Percentiles rank a stretch among this genome's conserved stretches.
Evolutionary conservation across 2,113 vertebrate genomes (phyloP).

Genomic region (Pao palembangensis): DNA sequence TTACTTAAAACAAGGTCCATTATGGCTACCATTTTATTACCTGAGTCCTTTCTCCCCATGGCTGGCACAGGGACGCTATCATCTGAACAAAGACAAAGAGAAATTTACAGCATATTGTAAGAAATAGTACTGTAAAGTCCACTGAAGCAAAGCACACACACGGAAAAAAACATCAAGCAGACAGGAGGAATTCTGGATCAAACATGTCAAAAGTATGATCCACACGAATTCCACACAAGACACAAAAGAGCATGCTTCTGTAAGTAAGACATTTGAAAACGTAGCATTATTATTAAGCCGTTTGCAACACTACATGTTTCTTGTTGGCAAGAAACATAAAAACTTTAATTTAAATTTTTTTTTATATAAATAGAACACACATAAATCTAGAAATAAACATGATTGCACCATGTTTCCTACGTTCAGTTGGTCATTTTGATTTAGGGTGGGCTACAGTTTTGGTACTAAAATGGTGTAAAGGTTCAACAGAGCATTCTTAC

Average conservation of each 20-base stretch:
- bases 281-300: neutral
- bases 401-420: slow-evolving; percentile 45
- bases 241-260: slow-evolving; percentile 24
- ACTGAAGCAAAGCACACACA: slow-evolving; percentile 58
- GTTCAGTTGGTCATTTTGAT: slow-evolving; percentile 22
- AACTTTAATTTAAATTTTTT: slow-evolving; percentile 5
- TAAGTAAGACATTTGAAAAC: neutral
- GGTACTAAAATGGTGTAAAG: slow-evolving; percentile 33
- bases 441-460: slow-evolving; percentile 30
- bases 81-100: slow-evolving; percentile 90
- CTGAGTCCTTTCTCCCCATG: slow-evolving; percentile 94
- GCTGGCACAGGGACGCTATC: slow-evolving; percentile 82
- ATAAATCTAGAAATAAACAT: slow-evolving; percentile 46
- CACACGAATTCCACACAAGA: slow-evolving; percentile 30
- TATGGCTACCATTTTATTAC: slow-evolving; percentile 70
- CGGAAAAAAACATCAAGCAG: slow-evolving; percentile 48
- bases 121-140: slow-evolving; percentile 77
- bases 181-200: slow-evolving; percentile 38
- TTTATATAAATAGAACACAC: slow-evolving; percentile 22
- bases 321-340: slow-evolving; percentile 31
- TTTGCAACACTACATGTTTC: slow-evolving; percentile 20
- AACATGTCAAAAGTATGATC: slow-evolving; percentile 10
- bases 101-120: slow-evolving; percentile 77
- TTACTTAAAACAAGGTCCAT: neutral
- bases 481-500: slow-evolving; percentile 72